Conservation (phyloP, 2,113 vertebrate genomes). For the Mormoops blainvillei region DNA sequence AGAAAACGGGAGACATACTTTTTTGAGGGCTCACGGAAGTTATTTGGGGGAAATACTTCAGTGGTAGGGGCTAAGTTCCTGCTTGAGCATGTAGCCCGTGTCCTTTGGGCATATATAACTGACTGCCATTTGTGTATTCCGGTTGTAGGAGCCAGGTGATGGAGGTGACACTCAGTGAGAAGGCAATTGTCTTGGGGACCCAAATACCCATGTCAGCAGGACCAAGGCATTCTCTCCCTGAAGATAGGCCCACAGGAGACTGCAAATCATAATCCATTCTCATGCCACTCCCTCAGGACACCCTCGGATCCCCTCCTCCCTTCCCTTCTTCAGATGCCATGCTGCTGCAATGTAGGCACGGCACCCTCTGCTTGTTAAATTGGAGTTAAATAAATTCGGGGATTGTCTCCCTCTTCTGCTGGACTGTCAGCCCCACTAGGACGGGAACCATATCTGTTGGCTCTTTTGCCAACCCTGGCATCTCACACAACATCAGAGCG, state of each 20-base stretch:
- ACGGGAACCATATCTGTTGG: neutral
- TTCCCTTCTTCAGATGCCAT: no score
- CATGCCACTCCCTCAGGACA: neutral
- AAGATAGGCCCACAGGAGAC: neutral
- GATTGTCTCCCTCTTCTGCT: neutral
- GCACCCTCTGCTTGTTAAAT: neutral
- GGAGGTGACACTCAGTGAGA: neutral
- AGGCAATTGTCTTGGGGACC: neutral
- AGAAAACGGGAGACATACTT: fast-evolving
- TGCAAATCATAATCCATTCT: neutral
- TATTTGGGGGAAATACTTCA: neutral
- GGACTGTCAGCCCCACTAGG: neutral
- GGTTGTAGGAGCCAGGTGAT: neutral
- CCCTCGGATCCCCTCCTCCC: neutral
- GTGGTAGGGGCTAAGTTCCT: neutral
- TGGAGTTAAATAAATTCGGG: neutral
- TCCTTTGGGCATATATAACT: neutral
- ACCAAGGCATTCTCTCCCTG: neutral
- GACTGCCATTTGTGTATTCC: neutral
- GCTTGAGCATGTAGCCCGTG: neutral
- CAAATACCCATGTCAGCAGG: neutral
- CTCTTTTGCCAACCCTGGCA: neutral
- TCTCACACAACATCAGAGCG: neutral
- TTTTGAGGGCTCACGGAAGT: neutral
- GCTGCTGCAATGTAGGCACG: neutral